Base-by-base conservation (phyloP, 2,113 vertebrate species). In the Elanus axillaris region DNA sequence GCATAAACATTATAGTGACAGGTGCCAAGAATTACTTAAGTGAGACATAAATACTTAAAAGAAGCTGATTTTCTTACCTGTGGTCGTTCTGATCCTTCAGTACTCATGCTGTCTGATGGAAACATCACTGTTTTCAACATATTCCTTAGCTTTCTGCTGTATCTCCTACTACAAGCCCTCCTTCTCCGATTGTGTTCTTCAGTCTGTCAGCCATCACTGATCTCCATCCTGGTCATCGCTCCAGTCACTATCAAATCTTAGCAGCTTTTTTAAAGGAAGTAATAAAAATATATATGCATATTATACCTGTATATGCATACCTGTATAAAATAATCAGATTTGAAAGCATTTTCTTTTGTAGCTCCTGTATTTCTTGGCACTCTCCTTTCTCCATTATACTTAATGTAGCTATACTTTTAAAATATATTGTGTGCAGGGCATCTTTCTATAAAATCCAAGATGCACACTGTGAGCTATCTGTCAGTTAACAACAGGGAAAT, bases 31-130 rank as follows among this genome's bases (percentile, higher is more conserved):
- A 75, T 56, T 78, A 92, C 38, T 77, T 53, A 66, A 85, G 32
- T 2, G 3, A 87, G 29, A 69, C 18, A 74, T n/a, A 82, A 93
- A 90, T 74, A 92, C 26, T 34, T 25, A 88, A 90, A 15, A 86
- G 55, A 93, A 73, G 45, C 12, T 52, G 34, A 32, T 88, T 91
- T 88, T 80, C 86, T 95, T 96, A 93, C 94, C 96, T 94, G 68
- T 83, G 55, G 71, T 45, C 67, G 71, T 86, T 59, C 66, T 88
- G 88, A 92, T 56, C 55, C 55, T 14, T 75, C 86, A 43, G 3
- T 43, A 26, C 53, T 86, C 38, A 6, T 45, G 63, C 16, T 69
- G 53, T 64, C 59, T 77, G 75, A 13, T 40, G 43, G 72, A 86
- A 90, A 47, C 31, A 34, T 69, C 14, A 47, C 13, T 68, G 59